These are phyloP conservation scores for Saccopteryx bilineata DNA, from an alignment of 2,113 vertebrate genomes.

Conservation along the genomic window DNA sequence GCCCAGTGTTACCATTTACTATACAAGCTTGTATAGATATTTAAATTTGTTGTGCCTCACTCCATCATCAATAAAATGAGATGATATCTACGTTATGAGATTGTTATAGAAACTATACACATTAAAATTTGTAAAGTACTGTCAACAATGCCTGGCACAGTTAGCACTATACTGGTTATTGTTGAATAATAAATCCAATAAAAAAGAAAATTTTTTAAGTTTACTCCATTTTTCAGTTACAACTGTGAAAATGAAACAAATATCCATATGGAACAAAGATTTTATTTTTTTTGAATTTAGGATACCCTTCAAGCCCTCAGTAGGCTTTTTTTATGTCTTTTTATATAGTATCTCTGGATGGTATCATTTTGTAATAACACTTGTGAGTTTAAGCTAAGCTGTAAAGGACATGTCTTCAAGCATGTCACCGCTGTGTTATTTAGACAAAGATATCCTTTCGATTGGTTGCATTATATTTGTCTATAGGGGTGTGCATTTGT, in stretches of 20 bases:
- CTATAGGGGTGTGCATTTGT: neutral
- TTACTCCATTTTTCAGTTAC: neutral
- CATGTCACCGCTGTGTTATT: neutral
- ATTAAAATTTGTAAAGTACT: neutral
- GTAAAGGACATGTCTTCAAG: neutral
- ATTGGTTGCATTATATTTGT: neutral
- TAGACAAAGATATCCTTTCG: neutral
- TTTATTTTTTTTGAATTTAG: slow-evolving; percentile 1
- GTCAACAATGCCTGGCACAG: neutral
- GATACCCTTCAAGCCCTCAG: neutral
- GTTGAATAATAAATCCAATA: neutral
- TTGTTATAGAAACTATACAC: neutral
- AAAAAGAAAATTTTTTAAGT: neutral
- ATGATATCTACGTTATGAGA: neutral
- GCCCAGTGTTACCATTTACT: neutral
- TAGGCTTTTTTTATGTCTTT: neutral
- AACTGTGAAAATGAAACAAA: neutral
- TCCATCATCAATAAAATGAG: neutral
- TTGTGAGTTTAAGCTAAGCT: slow-evolving; percentile 15
- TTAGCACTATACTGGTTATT: neutral
- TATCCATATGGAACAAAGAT: neutral
- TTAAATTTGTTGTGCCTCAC: neutral
- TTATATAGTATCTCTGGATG: neutral
- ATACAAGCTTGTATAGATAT: neutral
- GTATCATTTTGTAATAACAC: neutral